Evolutionary conservation across 2,888 invertebrate species (phyloP).

Genomic region (Dolichopus griseipennis): DNA sequence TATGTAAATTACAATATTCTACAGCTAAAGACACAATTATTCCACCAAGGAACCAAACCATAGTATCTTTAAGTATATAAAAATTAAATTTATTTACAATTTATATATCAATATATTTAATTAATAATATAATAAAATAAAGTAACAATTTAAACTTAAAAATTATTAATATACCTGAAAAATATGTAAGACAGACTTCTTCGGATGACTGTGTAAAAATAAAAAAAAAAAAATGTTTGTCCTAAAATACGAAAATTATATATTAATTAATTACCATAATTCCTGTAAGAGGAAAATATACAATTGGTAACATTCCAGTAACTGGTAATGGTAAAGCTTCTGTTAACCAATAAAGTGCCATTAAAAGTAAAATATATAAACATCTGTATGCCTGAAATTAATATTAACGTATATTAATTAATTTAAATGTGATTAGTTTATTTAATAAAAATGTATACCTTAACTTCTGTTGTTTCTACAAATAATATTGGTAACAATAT

Average conservation of each 20-base stretch:
- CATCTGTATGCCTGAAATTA: slow-evolving; percentile 56
- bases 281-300: slow-evolving; percentile 74
- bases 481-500: slow-evolving; percentile 50
- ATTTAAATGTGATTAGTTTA: too few relatives aligned
- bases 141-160: background rate
- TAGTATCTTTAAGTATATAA: slow-evolving; percentile 48
- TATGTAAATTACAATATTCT: slow-evolving; percentile 81
- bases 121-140: background rate
- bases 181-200: slow-evolving; percentile 60
- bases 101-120: too few relatives aligned
- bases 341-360: slow-evolving; percentile 78
- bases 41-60: slow-evolving; percentile 84
- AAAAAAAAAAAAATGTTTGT: too few relatives aligned
- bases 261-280: too few relatives aligned
- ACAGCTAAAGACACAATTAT: slow-evolving; percentile 84
- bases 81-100: too few relatives aligned
- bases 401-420: slow-evolving; percentile 2
- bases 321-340: slow-evolving; percentile 74
- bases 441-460: too few relatives aligned
- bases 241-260: too few relatives aligned
- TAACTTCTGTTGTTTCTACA: slow-evolving; percentile 17
- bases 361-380: slow-evolving; percentile 68
- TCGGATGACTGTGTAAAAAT: slow-evolving; percentile 41
- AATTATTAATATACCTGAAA: slow-evolving; percentile 44
- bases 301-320: slow-evolving; percentile 74